Base-by-base conservation (phyloP, 2,888 invertebrate species). In the Dryomyza anilis region DNA sequence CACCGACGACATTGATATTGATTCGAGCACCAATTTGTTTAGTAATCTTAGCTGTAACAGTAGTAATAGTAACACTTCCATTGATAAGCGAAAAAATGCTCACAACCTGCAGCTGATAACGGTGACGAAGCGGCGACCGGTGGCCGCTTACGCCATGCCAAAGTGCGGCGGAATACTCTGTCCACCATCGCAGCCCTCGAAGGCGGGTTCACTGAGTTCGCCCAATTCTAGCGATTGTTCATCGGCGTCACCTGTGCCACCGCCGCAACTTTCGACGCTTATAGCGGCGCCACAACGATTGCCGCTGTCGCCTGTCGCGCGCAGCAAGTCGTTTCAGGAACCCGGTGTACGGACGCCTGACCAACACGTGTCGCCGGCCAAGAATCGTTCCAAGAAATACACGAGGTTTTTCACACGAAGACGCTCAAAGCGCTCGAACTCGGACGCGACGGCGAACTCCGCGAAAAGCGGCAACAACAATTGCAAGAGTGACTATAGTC, bases 321-420 rank as follows among this genome's bases (percentile, higher is more conserved):
- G 83, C 36, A 84, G 83, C 71, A 81, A 82, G 70, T 84, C 84
- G n/a, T 84, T 84, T 71, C 84, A 84, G 73, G 84, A 83, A 66
- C 76, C 81, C 30, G 78, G 81, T 56, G n/a, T n/a, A n/a, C n/a
- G n/a, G n/a, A n/a, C n/a, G n/a, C n/a, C n/a, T n/a, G n/a, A n/a
- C n/a, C n/a, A n/a, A n/a, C n/a, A n/a, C n/a, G 74, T 79, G 3
- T 74, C 76, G 36, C 55, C 69, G 21, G 73, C 19, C 5, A 46
- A 46, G 46, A n/a, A 46, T 7, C 73, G 77, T 2, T 73, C 74
- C 46, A 79, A 78, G 70, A 80, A 80, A 66, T 81, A 81, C 53
- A 75, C 78, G 16, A 76, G 82, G 25, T 72, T 82, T 60, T 82
- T 82, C 63, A 81, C 79, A 48, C 78, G 82, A 1, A 75, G 83